Percentiles rank a stretch among this genome's conserved stretches.
phyloP scores from a whole-genome alignment of 2,113 vertebrate genomes.

The Paralichthys olivaceus region DNA sequence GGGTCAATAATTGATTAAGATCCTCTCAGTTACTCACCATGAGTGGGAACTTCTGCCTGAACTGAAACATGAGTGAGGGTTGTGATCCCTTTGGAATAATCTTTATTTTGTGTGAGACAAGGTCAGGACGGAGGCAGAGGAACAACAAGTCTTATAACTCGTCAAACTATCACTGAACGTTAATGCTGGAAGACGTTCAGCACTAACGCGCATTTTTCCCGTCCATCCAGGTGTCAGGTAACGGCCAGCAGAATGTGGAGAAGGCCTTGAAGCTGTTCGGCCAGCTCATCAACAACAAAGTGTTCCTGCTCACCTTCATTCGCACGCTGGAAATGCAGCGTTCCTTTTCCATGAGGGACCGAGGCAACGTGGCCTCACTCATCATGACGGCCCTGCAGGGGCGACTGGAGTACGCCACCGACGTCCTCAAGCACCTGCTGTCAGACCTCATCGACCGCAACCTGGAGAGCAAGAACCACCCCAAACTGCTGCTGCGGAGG shows the following conservation, averaged over 20 bases:
- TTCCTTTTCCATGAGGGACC: slow-evolving; percentile 98
- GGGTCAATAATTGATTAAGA: slow-evolving; percentile 71
- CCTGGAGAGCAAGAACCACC: slow-evolving; percentile 98
- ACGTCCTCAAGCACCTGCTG: slow-evolving; percentile 96
- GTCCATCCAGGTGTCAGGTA: slow-evolving; percentile 90
- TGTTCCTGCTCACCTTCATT: slow-evolving; percentile 97
- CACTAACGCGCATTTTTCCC: neutral
- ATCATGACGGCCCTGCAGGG: slow-evolving; percentile 98
- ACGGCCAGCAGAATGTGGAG: slow-evolving; percentile 95
- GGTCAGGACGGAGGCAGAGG: slow-evolving; percentile 43
- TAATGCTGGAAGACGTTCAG: too few relatives aligned
- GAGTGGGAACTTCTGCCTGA: slow-evolving; percentile 45
- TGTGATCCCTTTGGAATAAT: slow-evolving; percentile 46
- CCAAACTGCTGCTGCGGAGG: slow-evolving; percentile 97
- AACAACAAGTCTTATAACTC: neutral
- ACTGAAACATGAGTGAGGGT: slow-evolving; percentile 61
- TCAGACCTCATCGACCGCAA: slow-evolving; percentile 98
- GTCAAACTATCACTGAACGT: neutral
- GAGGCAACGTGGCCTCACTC: slow-evolving; percentile 96
- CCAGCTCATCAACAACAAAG: slow-evolving; percentile 98
- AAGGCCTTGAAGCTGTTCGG: slow-evolving; percentile 97
- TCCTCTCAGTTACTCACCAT: slow-evolving; percentile 62
- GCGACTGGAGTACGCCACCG: slow-evolving; percentile 96
- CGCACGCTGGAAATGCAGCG: slow-evolving; percentile 96
- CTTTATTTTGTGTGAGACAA: slow-evolving; percentile 52